Base-by-base conservation (phyloP, 1,140 invertebrate genomes). In the Sinella curviseta region DNA sequence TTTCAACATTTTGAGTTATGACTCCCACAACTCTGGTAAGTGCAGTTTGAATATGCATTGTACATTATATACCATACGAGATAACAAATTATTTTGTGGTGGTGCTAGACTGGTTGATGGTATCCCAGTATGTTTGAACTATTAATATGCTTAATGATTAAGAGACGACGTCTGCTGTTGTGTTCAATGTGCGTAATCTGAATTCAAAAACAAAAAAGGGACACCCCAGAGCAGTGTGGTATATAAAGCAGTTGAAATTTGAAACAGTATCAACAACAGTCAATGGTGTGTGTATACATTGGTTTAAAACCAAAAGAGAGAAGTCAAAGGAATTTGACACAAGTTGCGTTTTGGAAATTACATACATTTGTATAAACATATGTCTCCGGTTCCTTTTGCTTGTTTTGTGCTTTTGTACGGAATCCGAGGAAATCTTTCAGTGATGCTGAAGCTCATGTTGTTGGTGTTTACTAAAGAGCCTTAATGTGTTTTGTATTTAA, bases 401-500 rank as follows among this genome's bases (percentile, higher is more conserved):
- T 48, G n/a, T n/a, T n/a, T n/a, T n/a, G n/a, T n/a, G n/a, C n/a
- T n/a, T n/a, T n/a, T n/a, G n/a, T n/a, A n/a, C n/a, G n/a, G n/a
- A n/a, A n/a, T n/a, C n/a, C n/a, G n/a, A n/a, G n/a, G n/a, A n/a
- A n/a, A n/a, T n/a, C 26, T 48, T 8, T 48, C 20, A 48, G 8
- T 48, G 8, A 48, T 33, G 26, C 31, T 70, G 65, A 12, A 12
- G 65, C 2, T 30, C 26, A 33, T 33, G 28, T 70, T 70, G 30
- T 70, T 65, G 12, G 8, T 70, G 65, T 70, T 70, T 70, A 30
- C 65, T 70, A 70, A 70, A 70, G 65, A 70, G 65, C 31, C 65
- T 70, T 70, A 70, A 70, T 70, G 65, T 70, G 65, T 70, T 70
- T 70, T 70, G 31, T 70, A 70, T 70, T 70, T 70, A 70, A 70